phyloP scores from a whole-genome alignment of 2,113 vertebrate species.

The Hydropotes inermis region DNA sequence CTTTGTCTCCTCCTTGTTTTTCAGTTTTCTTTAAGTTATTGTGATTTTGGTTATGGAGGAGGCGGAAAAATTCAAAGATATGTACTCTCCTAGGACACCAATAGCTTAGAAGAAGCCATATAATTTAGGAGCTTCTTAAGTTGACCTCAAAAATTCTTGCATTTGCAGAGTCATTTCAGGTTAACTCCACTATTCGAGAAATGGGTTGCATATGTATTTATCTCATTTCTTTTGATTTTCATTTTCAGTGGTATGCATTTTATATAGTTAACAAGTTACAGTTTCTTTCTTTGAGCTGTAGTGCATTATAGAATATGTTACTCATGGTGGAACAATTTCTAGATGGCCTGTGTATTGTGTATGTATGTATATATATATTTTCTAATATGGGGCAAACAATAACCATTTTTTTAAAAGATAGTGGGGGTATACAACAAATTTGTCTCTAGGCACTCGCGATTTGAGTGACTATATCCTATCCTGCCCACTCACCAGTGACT shows the following conservation, averaged over 20 bases:
- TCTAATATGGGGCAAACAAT: background rate
- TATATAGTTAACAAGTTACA: background rate
- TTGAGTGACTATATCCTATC: background rate
- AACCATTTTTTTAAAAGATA: background rate
- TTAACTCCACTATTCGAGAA: background rate
- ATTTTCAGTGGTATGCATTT: background rate
- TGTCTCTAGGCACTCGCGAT: background rate
- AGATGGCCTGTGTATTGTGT: background rate
- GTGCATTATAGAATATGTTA: background rate
- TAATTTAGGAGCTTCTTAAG: background rate
- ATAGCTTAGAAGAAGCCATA: background rate
- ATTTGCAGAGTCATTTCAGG: background rate
- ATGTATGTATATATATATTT: background rate
- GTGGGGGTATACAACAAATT: background rate
- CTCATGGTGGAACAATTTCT: background rate
- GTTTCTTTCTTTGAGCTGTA: background rate
- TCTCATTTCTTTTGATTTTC: background rate
- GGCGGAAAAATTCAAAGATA: background rate
- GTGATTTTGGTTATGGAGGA: background rate
- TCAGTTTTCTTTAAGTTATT: background rate
- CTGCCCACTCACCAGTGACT: background rate
- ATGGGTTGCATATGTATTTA: background rate
- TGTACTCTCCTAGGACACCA: background rate
- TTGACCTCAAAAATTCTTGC: background rate
- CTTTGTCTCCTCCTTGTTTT: background rate